Evolutionary conservation across 2,797 vertebrate genomes (phyloP).

Genomic region (Siniperca obscura): DNA sequence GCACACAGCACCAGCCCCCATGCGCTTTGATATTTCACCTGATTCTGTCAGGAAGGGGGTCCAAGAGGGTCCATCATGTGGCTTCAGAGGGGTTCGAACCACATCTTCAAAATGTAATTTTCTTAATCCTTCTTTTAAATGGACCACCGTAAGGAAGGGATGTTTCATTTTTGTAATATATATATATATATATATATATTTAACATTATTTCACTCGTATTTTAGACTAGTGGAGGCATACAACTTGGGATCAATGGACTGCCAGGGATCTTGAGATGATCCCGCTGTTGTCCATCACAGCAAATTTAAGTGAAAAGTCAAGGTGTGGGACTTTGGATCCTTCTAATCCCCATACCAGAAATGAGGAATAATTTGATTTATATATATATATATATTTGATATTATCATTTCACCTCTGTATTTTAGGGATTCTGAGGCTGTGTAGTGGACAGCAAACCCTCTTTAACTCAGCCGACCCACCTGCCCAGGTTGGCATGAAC

Average conservation of each 20-base stretch:
- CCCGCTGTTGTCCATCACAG: not conserved
- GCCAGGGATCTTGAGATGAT: not conserved
- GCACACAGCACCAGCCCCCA: not conserved
- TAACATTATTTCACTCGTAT: not conserved
- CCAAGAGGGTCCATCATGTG: not conserved
- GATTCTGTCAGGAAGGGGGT: not conserved
- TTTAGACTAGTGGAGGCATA: not conserved
- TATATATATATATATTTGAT: too few relatives aligned
- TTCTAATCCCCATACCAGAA: not conserved
- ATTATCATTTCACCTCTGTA: not conserved
- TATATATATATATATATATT: too few relatives aligned
- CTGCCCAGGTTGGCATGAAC: not conserved
- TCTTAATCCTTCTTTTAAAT: too few relatives aligned
- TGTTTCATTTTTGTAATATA: too few relatives aligned
- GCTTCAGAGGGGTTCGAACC: not conserved
- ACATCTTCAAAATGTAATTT: not conserved
- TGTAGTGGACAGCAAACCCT: not conserved
- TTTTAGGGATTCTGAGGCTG: not conserved
- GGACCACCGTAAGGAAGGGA: not conserved
- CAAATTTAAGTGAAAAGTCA: not conserved
- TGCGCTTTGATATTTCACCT: slow-evolving; percentile 19
- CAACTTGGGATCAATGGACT: too few relatives aligned
- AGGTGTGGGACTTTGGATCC: not conserved
- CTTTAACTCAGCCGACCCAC: not conserved
- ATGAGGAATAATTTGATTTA: not conserved